phyloP scores from a whole-genome alignment of 1,140 invertebrate species.

The Eueides isabella region DNA sequence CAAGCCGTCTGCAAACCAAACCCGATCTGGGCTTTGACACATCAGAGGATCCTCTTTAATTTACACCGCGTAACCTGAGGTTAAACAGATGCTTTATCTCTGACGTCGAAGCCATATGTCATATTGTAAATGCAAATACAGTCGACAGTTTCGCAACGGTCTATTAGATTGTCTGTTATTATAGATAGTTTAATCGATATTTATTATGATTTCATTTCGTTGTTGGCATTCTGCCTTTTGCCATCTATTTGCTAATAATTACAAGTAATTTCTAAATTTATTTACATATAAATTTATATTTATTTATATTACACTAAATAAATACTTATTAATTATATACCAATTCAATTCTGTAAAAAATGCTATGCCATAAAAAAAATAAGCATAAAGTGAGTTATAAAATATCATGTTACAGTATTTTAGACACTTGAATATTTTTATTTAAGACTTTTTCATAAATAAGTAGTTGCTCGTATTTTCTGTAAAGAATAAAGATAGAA shows the following conservation, averaged over 20 bases:
- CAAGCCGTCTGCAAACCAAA: slow-evolving; percentile 32
- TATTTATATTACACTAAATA: neutral
- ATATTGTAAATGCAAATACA: slow-evolving; percentile 2
- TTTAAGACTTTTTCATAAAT: too few relatives aligned
- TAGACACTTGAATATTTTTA: too few relatives aligned
- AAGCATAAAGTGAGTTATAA: too few relatives aligned
- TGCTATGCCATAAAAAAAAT: too few relatives aligned
- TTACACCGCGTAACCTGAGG: slow-evolving; percentile 30
- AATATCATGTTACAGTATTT: too few relatives aligned
- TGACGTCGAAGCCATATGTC: slow-evolving; percentile 11
- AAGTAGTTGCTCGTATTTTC: too few relatives aligned
- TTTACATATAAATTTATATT: neutral
- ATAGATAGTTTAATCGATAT: slow-evolving; percentile 13
- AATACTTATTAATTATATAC: neutral
- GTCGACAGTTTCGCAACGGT: slow-evolving; percentile 1
- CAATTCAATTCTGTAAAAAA: neutral
- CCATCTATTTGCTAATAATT: neutral
- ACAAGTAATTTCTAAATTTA: slow-evolving; percentile 8
- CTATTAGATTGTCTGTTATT: slow-evolving; percentile 5
- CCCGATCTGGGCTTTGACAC: slow-evolving; percentile 33
- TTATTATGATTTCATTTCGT: slow-evolving; percentile 6
- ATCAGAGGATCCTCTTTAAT: slow-evolving; percentile 34
- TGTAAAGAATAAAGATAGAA: neutral
- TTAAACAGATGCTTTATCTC: slow-evolving; percentile 28
- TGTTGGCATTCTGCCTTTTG: slow-evolving; percentile 2